These are phyloP conservation scores for Notechis scutatus DNA, from an alignment of 2,113 vertebrate genomes.

Conservation along the genomic window DNA sequence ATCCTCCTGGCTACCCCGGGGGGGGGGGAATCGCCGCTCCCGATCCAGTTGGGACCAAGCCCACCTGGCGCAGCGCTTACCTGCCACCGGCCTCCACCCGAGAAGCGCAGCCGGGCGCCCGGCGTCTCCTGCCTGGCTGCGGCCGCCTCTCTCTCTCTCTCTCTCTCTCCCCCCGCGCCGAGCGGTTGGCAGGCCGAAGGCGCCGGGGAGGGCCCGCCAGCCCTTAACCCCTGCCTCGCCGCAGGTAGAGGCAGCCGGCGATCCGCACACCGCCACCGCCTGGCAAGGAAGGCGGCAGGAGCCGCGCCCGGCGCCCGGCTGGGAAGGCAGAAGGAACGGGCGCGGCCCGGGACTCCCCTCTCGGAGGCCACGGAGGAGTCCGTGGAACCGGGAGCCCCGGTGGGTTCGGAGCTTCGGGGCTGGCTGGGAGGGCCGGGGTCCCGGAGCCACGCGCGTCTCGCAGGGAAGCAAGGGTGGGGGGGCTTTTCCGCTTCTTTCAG, in stretches of 20 bases:
- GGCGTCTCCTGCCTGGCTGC: neutral
- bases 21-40: neutral
- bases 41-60: neutral
- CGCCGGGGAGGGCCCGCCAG: neutral
- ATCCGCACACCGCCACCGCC: neutral
- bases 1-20: neutral
- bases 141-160: no score
- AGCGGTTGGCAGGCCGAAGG: neutral
- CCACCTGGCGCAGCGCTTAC: neutral
- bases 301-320: neutral
- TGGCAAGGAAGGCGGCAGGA: neutral
- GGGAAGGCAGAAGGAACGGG: neutral
- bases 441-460: neutral
- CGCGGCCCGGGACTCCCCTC: neutral
- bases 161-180: neutral
- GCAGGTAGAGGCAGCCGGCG: neutral
- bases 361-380: no score
- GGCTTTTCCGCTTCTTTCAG: neutral
- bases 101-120: no score
- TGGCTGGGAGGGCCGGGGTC: no score
- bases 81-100: neutral
- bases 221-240: neutral
- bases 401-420: no score
- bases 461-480: no score
- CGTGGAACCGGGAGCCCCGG: no score